Conservation (phyloP, 1,140 invertebrate species). For the Venustaconcha ellipsiformis region DNA sequence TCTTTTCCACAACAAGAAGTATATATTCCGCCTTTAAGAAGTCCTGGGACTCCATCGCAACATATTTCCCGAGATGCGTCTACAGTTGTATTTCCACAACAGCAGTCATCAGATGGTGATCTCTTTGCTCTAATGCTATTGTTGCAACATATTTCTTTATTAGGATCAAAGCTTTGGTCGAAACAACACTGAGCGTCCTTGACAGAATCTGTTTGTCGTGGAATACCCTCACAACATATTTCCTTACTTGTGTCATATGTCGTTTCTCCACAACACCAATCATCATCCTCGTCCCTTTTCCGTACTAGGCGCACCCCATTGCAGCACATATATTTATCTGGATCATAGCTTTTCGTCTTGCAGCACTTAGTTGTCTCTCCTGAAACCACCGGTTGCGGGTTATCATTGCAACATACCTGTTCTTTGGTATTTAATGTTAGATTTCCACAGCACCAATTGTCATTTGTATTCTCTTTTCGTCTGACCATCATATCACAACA, state of each 20-base stretch:
- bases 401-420: constrained; percentile 9
- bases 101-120: constrained; percentile 5
- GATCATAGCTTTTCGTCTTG: constrained; percentile 8
- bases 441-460: constrained; percentile 24
- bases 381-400: constrained; percentile 4
- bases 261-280: constrained; percentile 14
- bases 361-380: constrained; percentile 12
- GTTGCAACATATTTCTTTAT: constrained; percentile 8
- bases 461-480: constrained; percentile 2
- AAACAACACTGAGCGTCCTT: constrained; percentile 5
- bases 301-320: neutral
- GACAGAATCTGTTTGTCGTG: constrained; percentile 10
- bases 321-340: constrained; percentile 11
- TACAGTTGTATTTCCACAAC: constrained; percentile 15
- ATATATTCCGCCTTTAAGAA: neutral
- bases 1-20: constrained; percentile 10
- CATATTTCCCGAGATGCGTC: constrained; percentile 1
- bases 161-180: constrained; percentile 4
- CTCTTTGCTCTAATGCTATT: neutral
- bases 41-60: constrained; percentile 12
- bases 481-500: constrained; percentile 8
- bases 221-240: constrained; percentile 11
- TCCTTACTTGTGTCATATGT: constrained; percentile 7
- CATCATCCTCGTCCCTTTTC: constrained; percentile 10
- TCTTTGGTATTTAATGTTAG: constrained; percentile 11